These are phyloP conservation scores for Leptura quadrifasciata DNA, from an alignment of 2,888 invertebrate species.

Conservation along the genomic window DNA sequence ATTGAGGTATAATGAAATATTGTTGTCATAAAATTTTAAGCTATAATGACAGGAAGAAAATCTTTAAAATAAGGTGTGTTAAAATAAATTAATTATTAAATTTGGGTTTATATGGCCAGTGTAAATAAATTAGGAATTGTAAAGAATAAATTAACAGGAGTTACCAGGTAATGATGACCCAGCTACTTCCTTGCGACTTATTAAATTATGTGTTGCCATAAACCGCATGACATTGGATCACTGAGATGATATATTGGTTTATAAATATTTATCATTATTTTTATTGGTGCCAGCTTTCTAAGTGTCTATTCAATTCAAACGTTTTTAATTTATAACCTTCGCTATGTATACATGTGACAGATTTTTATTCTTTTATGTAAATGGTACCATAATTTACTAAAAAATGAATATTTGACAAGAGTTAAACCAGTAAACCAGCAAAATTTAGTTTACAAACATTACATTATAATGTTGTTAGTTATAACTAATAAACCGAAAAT, in stretches of 20 bases:
- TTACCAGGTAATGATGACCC: slow-evolving; percentile 28
- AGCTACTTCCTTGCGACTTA: slow-evolving; percentile 12
- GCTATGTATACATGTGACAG: no score
- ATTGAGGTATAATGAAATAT: slow-evolving; percentile 32
- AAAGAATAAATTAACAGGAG: slow-evolving; percentile 34
- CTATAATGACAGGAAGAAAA: slow-evolving; percentile 29
- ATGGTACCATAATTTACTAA: no score
- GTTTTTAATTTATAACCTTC: no score
- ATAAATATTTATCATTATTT: slow-evolving; percentile 6
- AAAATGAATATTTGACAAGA: no score
- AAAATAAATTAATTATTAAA: slow-evolving; percentile 32
- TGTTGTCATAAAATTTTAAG: slow-evolving; percentile 35
- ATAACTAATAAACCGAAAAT: no score
- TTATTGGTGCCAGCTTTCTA: not conserved
- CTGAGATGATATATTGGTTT: slow-evolving; percentile 5
- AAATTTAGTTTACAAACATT: no score
- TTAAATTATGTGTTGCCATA: not conserved
- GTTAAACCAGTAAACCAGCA: no score
- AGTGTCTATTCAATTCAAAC: no score
- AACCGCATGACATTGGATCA: not conserved
- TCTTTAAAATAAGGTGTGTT: slow-evolving; percentile 22
- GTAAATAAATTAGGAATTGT: slow-evolving; percentile 30
- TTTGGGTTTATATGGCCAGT: slow-evolving; percentile 33
- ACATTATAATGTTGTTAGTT: no score
- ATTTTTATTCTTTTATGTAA: no score